A percentile compares a stretch with the other conserved stretches of the same genome.
phyloP scores from a whole-genome alignment of 1,140 invertebrate species.

The Zaprionus inermis region DNA sequence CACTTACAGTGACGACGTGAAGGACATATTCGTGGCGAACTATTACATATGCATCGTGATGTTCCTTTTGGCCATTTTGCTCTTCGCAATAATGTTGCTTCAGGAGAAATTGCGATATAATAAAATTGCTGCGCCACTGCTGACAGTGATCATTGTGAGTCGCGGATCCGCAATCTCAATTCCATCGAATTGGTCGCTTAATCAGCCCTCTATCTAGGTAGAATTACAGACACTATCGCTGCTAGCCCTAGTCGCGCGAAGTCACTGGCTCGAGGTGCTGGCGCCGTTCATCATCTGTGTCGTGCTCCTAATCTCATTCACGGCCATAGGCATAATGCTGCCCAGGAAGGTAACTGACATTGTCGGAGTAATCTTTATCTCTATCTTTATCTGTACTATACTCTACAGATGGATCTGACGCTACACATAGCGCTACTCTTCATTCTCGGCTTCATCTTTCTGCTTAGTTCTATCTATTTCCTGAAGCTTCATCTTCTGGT shows the following conservation, averaged over 20 bases:
- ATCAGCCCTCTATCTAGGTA: constrained; percentile 38
- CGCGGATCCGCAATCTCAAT: neutral
- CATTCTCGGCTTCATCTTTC: constrained; percentile 48
- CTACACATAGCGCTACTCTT: constrained; percentile 51
- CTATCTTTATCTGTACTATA: neutral
- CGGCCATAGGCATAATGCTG: constrained; percentile 23
- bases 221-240: constrained; percentile 46
- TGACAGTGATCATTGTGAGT: constrained; percentile 50
- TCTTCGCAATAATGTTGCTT: constrained; percentile 43
- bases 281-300: constrained; percentile 22
- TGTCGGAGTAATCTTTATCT: neutral
- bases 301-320: neutral
- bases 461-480: constrained; percentile 38
- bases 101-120: constrained; percentile 9
- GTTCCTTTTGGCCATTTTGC: constrained; percentile 11
- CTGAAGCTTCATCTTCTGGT: constrained; percentile 20
- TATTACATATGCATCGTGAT: neutral
- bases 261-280: constrained; percentile 16
- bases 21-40: neutral
- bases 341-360: constrained; percentile 25
- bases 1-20: neutral
- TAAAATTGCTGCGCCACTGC: neutral
- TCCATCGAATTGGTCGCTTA: neutral
- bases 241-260: constrained; percentile 16
- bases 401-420: constrained; percentile 45